phyloP scores from a whole-genome alignment of 2,797 vertebrate species.

The Scolopax rusticola region DNA sequence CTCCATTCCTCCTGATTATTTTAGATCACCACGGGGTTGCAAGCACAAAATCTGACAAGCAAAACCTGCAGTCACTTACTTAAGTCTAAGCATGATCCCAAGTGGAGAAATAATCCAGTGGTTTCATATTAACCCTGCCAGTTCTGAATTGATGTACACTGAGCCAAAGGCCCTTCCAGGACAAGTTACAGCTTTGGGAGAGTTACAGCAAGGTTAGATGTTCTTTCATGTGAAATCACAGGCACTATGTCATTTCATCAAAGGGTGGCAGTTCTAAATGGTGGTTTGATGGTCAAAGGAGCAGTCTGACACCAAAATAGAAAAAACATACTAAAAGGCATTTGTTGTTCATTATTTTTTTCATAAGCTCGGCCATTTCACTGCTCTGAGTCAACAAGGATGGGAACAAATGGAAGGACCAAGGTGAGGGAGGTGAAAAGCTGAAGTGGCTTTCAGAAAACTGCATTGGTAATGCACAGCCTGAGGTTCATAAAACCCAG shows the following conservation, averaged over 20 bases:
- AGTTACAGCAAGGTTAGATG: not conserved
- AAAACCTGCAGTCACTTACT: not conserved
- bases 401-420: not conserved
- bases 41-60: not conserved
- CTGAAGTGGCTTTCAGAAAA: not conserved
- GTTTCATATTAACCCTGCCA: not conserved
- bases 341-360: not conserved
- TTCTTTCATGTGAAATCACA: not conserved
- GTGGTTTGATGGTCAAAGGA: not conserved
- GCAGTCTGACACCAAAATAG: not conserved
- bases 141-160: not conserved
- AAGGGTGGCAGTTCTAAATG: not conserved
- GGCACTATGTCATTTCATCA: not conserved
- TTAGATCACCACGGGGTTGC: not conserved
- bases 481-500: not conserved
- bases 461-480: not conserved
- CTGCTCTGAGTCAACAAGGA: not conserved
- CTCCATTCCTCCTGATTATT: not conserved
- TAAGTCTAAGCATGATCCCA: not conserved
- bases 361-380: not conserved
- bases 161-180: not conserved
- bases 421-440: not conserved
- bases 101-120: not conserved
- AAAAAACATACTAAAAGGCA: not conserved
- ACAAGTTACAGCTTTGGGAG: not conserved